Evolutionary conservation across 2,888 invertebrate genomes (phyloP), one percentile per base, ranked within the genome.

Genomic region (Scaptomyza caliginosa): DNA sequence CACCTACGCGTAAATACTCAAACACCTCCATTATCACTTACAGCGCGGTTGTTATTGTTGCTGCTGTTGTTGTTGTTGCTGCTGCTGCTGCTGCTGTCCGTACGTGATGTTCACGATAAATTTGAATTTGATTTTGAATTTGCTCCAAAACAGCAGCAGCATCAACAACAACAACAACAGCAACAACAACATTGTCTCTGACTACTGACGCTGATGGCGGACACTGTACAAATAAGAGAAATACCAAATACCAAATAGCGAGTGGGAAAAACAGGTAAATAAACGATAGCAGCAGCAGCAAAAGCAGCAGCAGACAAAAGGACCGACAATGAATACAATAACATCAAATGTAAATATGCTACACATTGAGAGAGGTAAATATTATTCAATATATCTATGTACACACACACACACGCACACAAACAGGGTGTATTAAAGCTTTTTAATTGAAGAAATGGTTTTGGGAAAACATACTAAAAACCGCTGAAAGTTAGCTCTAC

Each of bases 71-170:
- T 66, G 55, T 46, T 70, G 65, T 38, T 70, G 58, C 42, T 50
- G 46, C 32, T 42, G 28, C 55, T 59, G 56, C 57, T 70, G 70
- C 43, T 74, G 74, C 77, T 75, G 77, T 71, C 77, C 54, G 84
- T 89, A 89, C 90, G 89, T 89, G 89, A 89, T 90, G 82, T 89
- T 90, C 71, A 69, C 74, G 72, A 79, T 79, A 76, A 85, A 80
- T 85, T 83, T 82, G 75, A 88, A 87, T 82, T 86, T 79, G 78
- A 86, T 87, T 77, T 87, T 74, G 74, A 81, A 81, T 86, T 86
- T 86, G 81, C 65, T 76, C 78, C 62, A 78, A 74, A 86, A 77
- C 78, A 73, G 69, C 75, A 84, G 74, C 80, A 76, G 60, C 49
- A 68, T 23, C 23, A 58, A 39, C 50, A 51, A 56, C 21, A 67